Conservation (phyloP, 2,888 invertebrate species). For the Carpatolechia fugitivella region DNA sequence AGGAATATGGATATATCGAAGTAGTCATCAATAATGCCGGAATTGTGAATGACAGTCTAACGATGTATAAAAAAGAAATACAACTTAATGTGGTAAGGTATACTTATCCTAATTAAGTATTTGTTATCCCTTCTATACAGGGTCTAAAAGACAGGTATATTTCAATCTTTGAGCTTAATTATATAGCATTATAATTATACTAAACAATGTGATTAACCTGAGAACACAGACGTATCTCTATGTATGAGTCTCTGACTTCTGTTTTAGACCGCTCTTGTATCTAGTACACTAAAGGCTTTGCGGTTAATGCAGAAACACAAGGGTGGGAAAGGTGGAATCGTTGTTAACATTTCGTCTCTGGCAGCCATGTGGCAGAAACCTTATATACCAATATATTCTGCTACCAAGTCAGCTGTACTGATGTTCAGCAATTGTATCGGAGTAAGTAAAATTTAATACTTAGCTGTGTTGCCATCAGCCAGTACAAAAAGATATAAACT, state of each 20-base stretch:
- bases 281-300: conserved; percentile 39
- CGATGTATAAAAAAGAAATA: conserved; percentile 31
- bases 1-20: conserved; percentile 30
- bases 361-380: conserved; percentile 30
- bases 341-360: conserved; percentile 45
- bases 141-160: no score
- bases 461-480: no score
- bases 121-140: no score
- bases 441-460: conserved; percentile 25
- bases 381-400: conserved; percentile 39
- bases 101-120: conserved; percentile 9
- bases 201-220: no score
- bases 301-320: conserved; percentile 44
- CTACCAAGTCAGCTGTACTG: conserved; percentile 37
- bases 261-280: conserved; percentile 36
- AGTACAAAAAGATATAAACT: no score
- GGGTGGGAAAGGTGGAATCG: conserved; percentile 45
- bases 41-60: conserved; percentile 33
- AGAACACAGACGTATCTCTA: no score
- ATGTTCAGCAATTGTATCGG: conserved; percentile 37
- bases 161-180: no score
- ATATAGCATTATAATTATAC: no score
- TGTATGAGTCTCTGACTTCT: no score
- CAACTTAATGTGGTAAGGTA: conserved; percentile 35
- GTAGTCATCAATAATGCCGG: conserved; percentile 40